Conservation (phyloP, 1,140 invertebrate species). For the Andrena cerasifolii region DNA sequence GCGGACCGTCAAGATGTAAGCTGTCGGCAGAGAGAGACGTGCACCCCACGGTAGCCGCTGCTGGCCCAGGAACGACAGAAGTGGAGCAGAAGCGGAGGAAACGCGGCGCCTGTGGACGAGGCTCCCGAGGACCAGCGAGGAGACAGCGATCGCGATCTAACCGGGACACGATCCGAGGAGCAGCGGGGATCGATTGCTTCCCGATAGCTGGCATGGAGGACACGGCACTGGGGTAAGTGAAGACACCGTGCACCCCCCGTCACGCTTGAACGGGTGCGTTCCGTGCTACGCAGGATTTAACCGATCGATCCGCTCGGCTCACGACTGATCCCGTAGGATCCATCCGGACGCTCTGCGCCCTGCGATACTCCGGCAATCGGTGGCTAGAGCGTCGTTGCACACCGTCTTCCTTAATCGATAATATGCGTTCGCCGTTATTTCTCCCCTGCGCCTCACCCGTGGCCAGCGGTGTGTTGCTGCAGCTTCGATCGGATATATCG, state of each 20-base stretch:
- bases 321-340: conserved; percentile 5
- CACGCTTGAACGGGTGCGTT: conserved; percentile 9
- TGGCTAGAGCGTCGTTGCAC: no score
- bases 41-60: conserved; percentile 47
- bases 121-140: background rate
- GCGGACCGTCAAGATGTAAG: conserved; percentile 62
- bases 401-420: conserved; percentile 8
- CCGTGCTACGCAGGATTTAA: conserved; percentile 4
- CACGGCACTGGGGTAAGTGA: conserved; percentile 61
- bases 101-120: background rate
- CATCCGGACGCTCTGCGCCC: no score
- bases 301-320: conserved; percentile 18
- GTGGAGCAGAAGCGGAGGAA: background rate
- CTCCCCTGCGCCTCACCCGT: no score
- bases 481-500: no score
- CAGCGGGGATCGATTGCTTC: conserved; percentile 59
- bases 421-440: no score
- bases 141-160: background rate
- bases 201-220: conserved; percentile 65
- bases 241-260: conserved; percentile 14
- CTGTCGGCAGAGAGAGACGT: conserved; percentile 28
- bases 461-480: no score
- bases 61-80: conserved; percentile 42
- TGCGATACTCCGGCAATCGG: no score
- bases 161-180: background rate